These are phyloP conservation scores for Apamea anceps DNA, from an alignment of 2,888 invertebrate species.

Conservation along the genomic window DNA sequence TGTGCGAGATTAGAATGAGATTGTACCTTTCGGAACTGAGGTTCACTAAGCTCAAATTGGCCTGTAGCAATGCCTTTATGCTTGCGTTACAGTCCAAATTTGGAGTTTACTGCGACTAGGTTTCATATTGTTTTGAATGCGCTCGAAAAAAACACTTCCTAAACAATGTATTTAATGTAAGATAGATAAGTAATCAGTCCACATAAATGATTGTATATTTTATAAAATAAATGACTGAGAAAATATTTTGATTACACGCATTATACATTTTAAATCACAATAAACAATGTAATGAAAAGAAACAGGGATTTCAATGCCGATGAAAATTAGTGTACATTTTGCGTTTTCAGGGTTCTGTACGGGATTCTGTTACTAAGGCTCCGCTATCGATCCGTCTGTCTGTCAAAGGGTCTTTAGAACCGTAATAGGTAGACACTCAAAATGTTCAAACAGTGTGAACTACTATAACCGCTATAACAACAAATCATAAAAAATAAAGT, in stretches of 20 bases:
- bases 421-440: too few species aligned
- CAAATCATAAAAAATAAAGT: neutral
- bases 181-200: conserved; percentile 44
- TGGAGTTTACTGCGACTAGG: neutral
- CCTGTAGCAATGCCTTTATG: neutral
- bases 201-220: conserved; percentile 52
- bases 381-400: neutral
- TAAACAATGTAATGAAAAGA: conserved; percentile 42
- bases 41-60: conserved; percentile 16
- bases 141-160: neutral
- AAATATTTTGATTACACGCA: conserved; percentile 37
- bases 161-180: conserved; percentile 33
- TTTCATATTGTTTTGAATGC: conserved; percentile 11
- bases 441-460: neutral
- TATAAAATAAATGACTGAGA: conserved; percentile 52
- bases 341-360: conserved; percentile 18
- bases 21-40: neutral
- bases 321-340: conserved; percentile 46
- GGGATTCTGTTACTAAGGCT: neutral
- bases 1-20: conserved; percentile 6
- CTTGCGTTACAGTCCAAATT: neutral
- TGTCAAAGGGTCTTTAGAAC: neutral
- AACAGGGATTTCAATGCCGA: conserved; percentile 43
- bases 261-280: conserved; percentile 37
- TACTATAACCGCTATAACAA: neutral